Conservation (phyloP, 2,888 invertebrate genomes). For the Busseola fusca region DNA sequence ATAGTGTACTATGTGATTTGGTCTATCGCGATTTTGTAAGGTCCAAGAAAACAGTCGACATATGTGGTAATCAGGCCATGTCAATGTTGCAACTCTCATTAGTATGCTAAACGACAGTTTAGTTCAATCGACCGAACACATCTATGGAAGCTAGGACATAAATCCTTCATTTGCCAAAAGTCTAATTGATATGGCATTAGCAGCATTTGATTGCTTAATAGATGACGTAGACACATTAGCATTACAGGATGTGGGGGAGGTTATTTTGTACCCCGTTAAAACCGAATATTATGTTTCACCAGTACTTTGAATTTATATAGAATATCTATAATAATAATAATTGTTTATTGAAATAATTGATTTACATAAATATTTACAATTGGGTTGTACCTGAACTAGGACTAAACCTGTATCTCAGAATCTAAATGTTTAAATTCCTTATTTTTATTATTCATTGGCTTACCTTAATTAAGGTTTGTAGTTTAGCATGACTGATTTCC, state of each 20-base stretch:
- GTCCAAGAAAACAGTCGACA: slow-evolving; percentile 13
- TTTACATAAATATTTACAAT: no score
- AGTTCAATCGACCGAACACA: slow-evolving; percentile 17
- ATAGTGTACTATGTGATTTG: slow-evolving; percentile 4
- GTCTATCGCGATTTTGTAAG: slow-evolving; percentile 37
- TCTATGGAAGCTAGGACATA: slow-evolving; percentile 8
- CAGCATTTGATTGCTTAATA: background rate
- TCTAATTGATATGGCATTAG: background rate
- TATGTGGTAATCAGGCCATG: slow-evolving; percentile 31
- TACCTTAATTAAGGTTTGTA: background rate
- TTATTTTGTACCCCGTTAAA: background rate
- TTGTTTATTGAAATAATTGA: no score
- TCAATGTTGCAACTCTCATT: slow-evolving; percentile 34
- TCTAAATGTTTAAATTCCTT: background rate
- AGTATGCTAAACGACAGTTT: slow-evolving; percentile 38
- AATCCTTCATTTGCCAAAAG: slow-evolving; percentile 9
- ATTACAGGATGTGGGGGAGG: background rate
- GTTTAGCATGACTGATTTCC: background rate
- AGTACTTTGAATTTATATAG: background rate
- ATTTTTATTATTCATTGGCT: no score
- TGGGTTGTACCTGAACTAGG: no score
- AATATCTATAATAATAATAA: no score
- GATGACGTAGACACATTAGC: background rate
- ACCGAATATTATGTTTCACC: background rate
- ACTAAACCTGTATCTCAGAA: no score